Conservation (phyloP, 2,797 vertebrate genomes). For the Caiman crocodilus region DNA sequence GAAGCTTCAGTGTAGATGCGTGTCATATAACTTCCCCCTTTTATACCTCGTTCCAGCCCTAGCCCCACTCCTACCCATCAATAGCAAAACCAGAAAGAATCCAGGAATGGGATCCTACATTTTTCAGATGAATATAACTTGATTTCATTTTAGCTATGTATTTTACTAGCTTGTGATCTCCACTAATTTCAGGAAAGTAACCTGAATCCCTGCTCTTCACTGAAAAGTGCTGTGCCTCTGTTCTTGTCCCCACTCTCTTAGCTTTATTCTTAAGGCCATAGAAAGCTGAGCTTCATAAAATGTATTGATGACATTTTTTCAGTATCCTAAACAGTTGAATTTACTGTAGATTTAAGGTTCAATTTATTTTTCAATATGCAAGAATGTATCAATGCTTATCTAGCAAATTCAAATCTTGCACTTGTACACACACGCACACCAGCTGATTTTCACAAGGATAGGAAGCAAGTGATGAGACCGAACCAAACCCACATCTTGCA, state of each 20-base stretch:
- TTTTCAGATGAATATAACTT: background rate
- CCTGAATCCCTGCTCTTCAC: background rate
- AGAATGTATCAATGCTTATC: background rate
- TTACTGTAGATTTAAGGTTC: background rate
- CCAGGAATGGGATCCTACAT: background rate
- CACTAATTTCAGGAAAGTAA: background rate
- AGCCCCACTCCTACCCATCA: too few relatives aligned
- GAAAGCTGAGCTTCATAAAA: background rate
- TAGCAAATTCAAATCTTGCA: background rate
- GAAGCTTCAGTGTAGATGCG: slow-evolving; percentile 42
- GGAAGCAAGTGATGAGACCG: background rate
- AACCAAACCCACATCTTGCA: slow-evolving; percentile 2
- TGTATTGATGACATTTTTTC: background rate
- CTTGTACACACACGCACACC: background rate
- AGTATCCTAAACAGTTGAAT: background rate
- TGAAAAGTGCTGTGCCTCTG: background rate
- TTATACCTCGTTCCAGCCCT: background rate
- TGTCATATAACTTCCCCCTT: background rate
- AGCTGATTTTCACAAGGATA: slow-evolving; percentile 37
- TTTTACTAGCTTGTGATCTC: background rate
- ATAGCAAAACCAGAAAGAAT: background rate
- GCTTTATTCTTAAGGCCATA: background rate
- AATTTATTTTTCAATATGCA: slow-evolving; percentile 27
- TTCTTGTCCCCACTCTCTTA: background rate
- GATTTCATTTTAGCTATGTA: background rate